Evolutionary conservation across 92 coral and sea anemone genomes (phyloP).

Genomic region (Bergia sp.): DNA sequence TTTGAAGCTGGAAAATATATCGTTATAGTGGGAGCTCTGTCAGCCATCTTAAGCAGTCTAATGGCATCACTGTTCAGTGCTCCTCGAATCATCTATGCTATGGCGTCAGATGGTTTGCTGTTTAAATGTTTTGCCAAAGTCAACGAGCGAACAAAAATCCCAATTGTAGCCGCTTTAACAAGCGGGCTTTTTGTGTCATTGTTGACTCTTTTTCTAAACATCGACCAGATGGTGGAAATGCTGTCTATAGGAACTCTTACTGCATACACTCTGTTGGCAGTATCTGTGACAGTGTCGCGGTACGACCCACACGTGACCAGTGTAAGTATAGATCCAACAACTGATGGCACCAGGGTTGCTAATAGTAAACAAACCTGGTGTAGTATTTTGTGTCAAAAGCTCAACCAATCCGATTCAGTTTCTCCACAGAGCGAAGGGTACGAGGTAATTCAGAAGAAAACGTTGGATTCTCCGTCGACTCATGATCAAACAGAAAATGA

Average conservation of each 20-base stretch:
- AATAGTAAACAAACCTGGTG: background rate
- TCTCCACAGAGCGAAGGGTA: background rate
- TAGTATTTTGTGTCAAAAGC: background rate
- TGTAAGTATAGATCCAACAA: background rate
- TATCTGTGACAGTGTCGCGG: constrained; percentile 29
- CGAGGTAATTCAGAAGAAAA: background rate
- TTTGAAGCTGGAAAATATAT: constrained; percentile 69
- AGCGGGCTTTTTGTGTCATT: constrained; percentile 53
- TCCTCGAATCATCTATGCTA: constrained; percentile 71
- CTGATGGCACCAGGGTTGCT: background rate
- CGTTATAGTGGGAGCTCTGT: constrained; percentile 73
- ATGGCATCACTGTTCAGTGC: constrained; percentile 66
- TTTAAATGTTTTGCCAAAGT: constrained; percentile 64
- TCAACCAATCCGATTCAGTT: background rate
- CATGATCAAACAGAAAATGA: too few species aligned
- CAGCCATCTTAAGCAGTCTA: constrained; percentile 69
- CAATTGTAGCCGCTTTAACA: constrained; percentile 67
- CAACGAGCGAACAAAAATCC: constrained; percentile 68
- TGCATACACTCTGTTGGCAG: constrained; percentile 30
- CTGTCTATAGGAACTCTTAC: constrained; percentile 37
- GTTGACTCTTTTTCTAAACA: constrained; percentile 65
- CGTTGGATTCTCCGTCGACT: background rate
- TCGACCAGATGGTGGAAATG: constrained; percentile 58
- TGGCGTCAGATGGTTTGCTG: constrained; percentile 82
- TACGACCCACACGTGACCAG: constrained; percentile 31